phyloP scores from a whole-genome alignment of 2,113 vertebrate genomes.

The Bungarus multicinctus region DNA sequence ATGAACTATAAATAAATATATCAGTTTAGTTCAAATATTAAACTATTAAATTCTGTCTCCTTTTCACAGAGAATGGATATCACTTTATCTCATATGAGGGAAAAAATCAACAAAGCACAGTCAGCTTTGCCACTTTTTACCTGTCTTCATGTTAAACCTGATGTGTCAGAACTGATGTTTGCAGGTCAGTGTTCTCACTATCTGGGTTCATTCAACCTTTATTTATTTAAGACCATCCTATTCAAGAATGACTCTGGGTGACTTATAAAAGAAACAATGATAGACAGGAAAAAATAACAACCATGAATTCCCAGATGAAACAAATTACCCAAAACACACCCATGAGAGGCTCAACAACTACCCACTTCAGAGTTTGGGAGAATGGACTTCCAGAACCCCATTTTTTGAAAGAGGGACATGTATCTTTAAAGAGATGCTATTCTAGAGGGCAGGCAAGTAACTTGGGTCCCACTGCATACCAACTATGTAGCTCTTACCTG shows the following conservation, averaged over 20 bases:
- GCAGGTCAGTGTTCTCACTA: constrained; percentile 76
- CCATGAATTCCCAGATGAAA: not conserved
- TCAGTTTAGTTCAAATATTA: not conserved
- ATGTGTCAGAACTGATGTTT: constrained; percentile 98
- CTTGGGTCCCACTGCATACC: not conserved
- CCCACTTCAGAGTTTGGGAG: not conserved
- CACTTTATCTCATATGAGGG: constrained; percentile 86
- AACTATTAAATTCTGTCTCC: not conserved
- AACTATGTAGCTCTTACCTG: not conserved
- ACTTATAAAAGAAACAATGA: not conserved
- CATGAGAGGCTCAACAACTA: not conserved
- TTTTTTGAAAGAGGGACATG: not conserved
- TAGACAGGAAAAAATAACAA: not conserved
- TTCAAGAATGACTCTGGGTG: not conserved
- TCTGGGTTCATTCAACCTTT: not conserved
- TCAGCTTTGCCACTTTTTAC: constrained; percentile 93
- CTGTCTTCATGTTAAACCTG: constrained; percentile 95
- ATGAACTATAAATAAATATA: not conserved
- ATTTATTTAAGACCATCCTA: not conserved
- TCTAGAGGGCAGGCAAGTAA: not conserved
- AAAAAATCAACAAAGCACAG: constrained; percentile 80
- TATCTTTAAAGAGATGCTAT: not conserved
- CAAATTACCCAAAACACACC: not conserved
- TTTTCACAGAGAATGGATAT: constrained; percentile 85
- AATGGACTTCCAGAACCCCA: not conserved